A percentile compares a stretch with the other conserved stretches of the same genome.
These are phyloP conservation scores for Brachyhypopomus occidentalis DNA, from an alignment of 2,113 vertebrate genomes.

Conservation along the genomic window DNA sequence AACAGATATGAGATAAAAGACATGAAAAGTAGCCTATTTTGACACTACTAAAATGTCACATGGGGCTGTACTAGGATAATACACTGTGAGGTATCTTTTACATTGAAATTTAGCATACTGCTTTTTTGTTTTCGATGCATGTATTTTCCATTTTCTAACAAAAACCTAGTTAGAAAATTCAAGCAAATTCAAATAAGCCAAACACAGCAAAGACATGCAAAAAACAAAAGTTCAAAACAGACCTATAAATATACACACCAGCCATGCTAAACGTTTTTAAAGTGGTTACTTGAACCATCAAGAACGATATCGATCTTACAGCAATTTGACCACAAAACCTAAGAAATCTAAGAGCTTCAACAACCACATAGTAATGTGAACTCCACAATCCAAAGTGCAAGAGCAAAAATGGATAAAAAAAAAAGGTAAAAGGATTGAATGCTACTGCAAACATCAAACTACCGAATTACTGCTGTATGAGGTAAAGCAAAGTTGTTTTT, in stretches of 20 bases:
- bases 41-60: background rate
- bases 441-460: background rate
- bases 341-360: background rate
- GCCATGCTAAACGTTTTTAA: background rate
- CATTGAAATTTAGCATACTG: conserved; percentile 6
- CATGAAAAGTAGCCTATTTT: background rate
- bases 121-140: background rate
- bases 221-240: background rate
- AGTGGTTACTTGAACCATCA: conserved; percentile 22
- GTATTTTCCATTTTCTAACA: background rate
- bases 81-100: conserved; percentile 29
- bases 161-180: background rate
- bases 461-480: background rate
- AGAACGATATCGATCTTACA: background rate
- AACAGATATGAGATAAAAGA: background rate
- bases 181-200: background rate
- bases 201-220: background rate
- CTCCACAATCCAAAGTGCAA: background rate
- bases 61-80: background rate
- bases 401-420: conserved; percentile 13
- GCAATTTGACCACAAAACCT: background rate
- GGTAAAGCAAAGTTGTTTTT: background rate
- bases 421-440: conserved; percentile 17
- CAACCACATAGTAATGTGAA: conserved; percentile 26
- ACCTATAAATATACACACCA: conserved; percentile 26